Evolutionary conservation across 1,140 invertebrate species (phyloP), one percentile per base, ranked within the genome.

Genomic region (Samia ricini): DNA sequence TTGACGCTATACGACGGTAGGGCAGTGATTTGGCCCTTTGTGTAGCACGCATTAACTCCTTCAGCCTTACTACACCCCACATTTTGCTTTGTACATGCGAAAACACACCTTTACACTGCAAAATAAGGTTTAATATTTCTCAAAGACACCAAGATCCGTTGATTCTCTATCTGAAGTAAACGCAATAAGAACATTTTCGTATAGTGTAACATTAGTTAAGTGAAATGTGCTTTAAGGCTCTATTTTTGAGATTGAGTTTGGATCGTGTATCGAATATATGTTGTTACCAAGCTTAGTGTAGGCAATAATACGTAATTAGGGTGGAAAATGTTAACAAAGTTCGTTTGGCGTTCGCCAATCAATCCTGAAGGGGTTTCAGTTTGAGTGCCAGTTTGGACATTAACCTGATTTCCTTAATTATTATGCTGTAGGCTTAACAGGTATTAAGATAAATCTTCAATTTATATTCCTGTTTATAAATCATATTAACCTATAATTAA

Each of bases 31-130:
- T 89, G 79, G 83, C 76, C 85, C 83, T 88, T 89, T 89, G 86
- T 89, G 83, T 75, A 76, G 79, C 83, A 89, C 86, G 84, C 86
- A 85, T 86, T 86, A 86, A 85, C 85, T 89, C 85, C 81, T 89
- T 86, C 82, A 78, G 76, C 74, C 72, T 78, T 76, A n/a, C n/a
- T n/a, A 79, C 74, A 76, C 76, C 79, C 80, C 68, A 71, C 77
- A 69, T 65, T 64, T 62, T 66, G 54, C 24, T 58, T 6, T 12
- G 10, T 19, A 12, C 4, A 57, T 23, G 18, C 69, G 5, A 78
- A 83, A 77, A 57, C 58, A 63, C 50, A 72, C 79, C 74, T 60
- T 85, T 72, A 63, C 54, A 5, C 52, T 4, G 56, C 58, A 55
- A 6, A 52, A 22, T 68, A 81, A 68, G 66, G 59, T 63, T 36